These are phyloP conservation scores for Lordiphosa andalusiaca DNA, from an alignment of 2,888 invertebrate genomes.

Conservation along the genomic window DNA sequence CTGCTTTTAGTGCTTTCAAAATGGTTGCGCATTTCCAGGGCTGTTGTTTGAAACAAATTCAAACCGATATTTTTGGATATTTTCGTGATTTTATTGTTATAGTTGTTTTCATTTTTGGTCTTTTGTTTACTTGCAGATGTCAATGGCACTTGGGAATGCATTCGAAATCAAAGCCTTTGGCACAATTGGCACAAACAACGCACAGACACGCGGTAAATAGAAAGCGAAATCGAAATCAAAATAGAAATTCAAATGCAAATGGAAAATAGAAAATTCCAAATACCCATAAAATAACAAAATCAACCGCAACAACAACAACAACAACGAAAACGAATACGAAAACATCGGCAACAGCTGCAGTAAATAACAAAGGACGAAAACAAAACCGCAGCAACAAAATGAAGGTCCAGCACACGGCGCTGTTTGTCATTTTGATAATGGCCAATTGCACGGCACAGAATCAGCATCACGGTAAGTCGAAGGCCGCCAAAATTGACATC, in stretches of 20 bases:
- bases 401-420: constrained; percentile 57
- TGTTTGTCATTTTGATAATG: constrained; percentile 74
- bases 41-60: constrained; percentile 54
- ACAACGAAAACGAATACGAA: constrained; percentile 1
- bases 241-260: constrained; percentile 61
- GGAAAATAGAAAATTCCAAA: constrained; percentile 63
- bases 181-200: constrained; percentile 64
- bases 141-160: constrained; percentile 61
- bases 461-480: constrained; percentile 77
- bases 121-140: constrained; percentile 63
- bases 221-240: constrained; percentile 39
- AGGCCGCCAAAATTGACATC: constrained; percentile 7
- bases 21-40: constrained; percentile 35
- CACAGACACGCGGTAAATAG: constrained; percentile 43
- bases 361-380: constrained; percentile 48
- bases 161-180: constrained; percentile 64
- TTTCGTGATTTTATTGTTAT: constrained; percentile 40
- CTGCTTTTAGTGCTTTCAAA: constrained; percentile 27
- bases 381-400: constrained; percentile 39
- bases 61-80: constrained; percentile 31
- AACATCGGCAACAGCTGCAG: constrained; percentile 43
- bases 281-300: constrained; percentile 57
- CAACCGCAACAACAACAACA: constrained; percentile 30
- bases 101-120: constrained; percentile 17
- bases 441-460: constrained; percentile 73